These are phyloP conservation scores for Loripinus fragilis DNA, from an alignment of 2,888 invertebrate species.

Conservation along the genomic window DNA sequence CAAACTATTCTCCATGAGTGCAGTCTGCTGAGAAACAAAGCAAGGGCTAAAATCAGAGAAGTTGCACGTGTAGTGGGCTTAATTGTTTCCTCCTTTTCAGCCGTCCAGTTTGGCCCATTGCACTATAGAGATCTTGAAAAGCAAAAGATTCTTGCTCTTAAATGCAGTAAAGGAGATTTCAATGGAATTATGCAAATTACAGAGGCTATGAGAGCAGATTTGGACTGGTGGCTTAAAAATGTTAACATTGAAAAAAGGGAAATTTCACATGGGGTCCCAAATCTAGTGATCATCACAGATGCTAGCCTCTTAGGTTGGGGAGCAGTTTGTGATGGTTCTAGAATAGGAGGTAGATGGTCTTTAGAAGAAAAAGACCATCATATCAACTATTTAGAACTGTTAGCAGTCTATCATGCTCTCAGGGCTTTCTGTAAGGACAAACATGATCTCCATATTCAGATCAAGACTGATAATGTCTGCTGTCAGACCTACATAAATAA, in stretches of 20 bases:
- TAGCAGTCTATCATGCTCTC: conserved; percentile 24
- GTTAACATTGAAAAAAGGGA: not conserved
- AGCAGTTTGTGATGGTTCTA: not conserved
- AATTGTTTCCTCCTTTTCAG: conserved; percentile 17
- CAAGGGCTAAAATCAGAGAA: not conserved
- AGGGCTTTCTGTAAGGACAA: conserved; percentile 11
- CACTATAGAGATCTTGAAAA: conserved; percentile 15
- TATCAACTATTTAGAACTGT: conserved; percentile 27
- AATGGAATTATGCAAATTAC: not conserved
- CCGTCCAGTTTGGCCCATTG: conserved; percentile 5
- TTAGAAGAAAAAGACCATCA: conserved; percentile 8
- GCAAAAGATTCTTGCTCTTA: conserved; percentile 19
- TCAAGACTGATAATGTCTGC: conserved; percentile 17
- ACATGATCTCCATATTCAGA: conserved; percentile 16
- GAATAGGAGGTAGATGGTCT: not conserved
- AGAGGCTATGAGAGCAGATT: not conserved
- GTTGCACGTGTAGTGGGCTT: not conserved
- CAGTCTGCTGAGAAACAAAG: not conserved
- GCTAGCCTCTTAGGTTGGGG: conserved; percentile 19
- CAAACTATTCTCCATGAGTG: not conserved
- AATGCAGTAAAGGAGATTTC: not conserved
- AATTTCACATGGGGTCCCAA: not conserved
- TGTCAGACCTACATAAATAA: conserved; percentile 22
- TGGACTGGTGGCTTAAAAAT: conserved; percentile 21
- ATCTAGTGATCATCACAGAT: conserved; percentile 14